Evolutionary conservation across 2,888 invertebrate species (phyloP).

Genomic region (Tachina grossa): DNA sequence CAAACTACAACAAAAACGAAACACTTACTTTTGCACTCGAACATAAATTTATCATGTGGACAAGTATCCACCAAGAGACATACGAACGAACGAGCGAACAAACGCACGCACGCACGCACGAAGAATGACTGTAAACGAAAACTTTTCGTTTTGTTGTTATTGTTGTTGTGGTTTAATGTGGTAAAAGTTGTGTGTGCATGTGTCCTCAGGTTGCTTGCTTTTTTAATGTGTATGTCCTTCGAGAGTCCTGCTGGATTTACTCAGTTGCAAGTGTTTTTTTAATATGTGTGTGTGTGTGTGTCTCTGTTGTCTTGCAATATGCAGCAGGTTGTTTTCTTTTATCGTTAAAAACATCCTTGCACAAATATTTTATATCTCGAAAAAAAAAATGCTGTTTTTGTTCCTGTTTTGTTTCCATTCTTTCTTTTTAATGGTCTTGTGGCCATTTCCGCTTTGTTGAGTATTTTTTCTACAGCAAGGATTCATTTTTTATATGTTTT

Average conservation of each 20-base stretch:
- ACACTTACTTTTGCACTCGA: slow-evolving; percentile 12
- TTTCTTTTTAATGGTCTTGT: slow-evolving; percentile 58
- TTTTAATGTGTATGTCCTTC: slow-evolving; percentile 50
- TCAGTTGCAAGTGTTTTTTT: slow-evolving; percentile 62
- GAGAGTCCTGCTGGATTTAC: slow-evolving; percentile 62
- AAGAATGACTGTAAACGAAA: slow-evolving; percentile 19
- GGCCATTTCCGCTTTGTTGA: slow-evolving; percentile 71
- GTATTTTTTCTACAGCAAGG: slow-evolving; percentile 35
- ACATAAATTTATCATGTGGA: slow-evolving; percentile 42
- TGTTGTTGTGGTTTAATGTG: background rate
- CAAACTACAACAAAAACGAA: background rate
- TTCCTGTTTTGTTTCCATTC: slow-evolving; percentile 39
- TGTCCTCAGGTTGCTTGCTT: slow-evolving; percentile 19
- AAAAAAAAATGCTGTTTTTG: slow-evolving; percentile 23
- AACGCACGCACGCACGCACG: background rate
- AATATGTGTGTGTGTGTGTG: slow-evolving; percentile 32
- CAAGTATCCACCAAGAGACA: slow-evolving; percentile 19
- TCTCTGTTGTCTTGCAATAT: slow-evolving; percentile 48
- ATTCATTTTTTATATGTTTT: slow-evolving; percentile 39
- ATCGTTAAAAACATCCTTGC: slow-evolving; percentile 8
- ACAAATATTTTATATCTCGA: slow-evolving; percentile 27
- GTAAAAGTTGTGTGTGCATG: slow-evolving; percentile 47
- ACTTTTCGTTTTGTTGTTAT: slow-evolving; percentile 30
- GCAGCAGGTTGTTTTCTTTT: slow-evolving; percentile 72
- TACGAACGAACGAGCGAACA: background rate